Percentiles rank a stretch among this genome's conserved stretches.
These are phyloP conservation scores for Pituophis catenifer DNA, from an alignment of 2,113 vertebrate species.

Conservation along the genomic window DNA sequence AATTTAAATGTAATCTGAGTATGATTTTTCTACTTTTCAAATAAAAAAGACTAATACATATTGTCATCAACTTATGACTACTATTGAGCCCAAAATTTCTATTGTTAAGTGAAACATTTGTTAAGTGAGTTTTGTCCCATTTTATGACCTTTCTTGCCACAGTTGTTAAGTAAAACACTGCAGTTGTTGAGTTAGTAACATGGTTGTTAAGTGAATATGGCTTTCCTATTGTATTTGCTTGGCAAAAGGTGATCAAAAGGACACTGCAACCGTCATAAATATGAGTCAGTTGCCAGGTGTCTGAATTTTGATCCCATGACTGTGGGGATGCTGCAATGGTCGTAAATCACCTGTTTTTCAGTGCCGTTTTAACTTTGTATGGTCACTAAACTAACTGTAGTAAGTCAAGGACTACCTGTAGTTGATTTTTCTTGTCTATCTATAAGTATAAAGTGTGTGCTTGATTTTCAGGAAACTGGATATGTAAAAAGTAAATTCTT, in stretches of 20 bases:
- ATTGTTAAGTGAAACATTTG: background rate
- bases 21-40: background rate
- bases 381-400: background rate
- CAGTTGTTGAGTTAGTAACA: background rate
- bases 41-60: background rate
- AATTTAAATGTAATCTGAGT: background rate
- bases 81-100: background rate
- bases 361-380: background rate
- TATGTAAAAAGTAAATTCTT: conserved; percentile 7
- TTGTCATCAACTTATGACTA: background rate
- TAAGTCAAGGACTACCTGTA: background rate
- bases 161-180: background rate
- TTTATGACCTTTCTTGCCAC: background rate
- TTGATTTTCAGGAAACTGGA: background rate
- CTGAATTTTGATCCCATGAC: background rate
- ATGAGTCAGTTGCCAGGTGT: background rate
- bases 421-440: background rate
- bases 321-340: background rate
- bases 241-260: background rate
- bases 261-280: background rate
- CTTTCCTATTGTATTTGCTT: background rate
- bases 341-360: background rate
- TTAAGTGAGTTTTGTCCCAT: background rate
- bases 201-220: background rate
- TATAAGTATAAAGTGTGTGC: background rate